Evolutionary conservation across 2,113 vertebrate genomes (phyloP), one percentile per base, ranked within the genome.

Genomic region (Carettochelys insculpta): DNA sequence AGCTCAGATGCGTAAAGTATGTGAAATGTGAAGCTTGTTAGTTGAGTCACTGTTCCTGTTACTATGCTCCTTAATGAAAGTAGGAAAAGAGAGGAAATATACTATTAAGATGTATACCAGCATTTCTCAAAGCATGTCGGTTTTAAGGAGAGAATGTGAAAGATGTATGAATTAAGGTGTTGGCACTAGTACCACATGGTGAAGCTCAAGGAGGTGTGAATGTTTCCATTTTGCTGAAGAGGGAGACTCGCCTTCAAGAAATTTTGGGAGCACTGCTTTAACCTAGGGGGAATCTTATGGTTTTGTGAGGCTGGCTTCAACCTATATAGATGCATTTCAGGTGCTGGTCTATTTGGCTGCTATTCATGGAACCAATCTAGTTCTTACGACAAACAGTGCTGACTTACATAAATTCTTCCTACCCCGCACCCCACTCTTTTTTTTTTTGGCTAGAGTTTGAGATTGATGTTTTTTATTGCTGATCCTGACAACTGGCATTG

Each of bases 391-490:
- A 10, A 89, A 75, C 7, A 6, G 2, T 48, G 20, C 22, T 38
- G 48, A 54, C 92, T 92, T 90, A 80, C 84, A 48, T 45, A 85
- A 92, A 61, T 90, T 80, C 78, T 29, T 31, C 51, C 24, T 76
- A 3, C 5, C 13, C 8, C 5, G 41, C 68, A n/a, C 8, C 43
- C 20, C 25, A 45, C 47, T 54, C 58, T 88, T 56, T 75, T 80
- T 87, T 48, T 79, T 94, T 83, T 95, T 68, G 92, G 80, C 90
- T 82, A 7, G 3, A 0, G 3, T 34, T 48, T 5, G 13, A 96
- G 92, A 95, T 93, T 97, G 97, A 96, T 96, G 82, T 87, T 90
- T 97, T 97, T 94, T 87, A 52, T 95, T 96, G 94, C 96, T 82
- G 47, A 89, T 96, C 83, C 90, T 97, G 97, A 97, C 91, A 96